These are phyloP conservation scores for Oxyteleia sp. DNA, from an alignment of 2,888 invertebrate genomes.

Conservation along the genomic window DNA sequence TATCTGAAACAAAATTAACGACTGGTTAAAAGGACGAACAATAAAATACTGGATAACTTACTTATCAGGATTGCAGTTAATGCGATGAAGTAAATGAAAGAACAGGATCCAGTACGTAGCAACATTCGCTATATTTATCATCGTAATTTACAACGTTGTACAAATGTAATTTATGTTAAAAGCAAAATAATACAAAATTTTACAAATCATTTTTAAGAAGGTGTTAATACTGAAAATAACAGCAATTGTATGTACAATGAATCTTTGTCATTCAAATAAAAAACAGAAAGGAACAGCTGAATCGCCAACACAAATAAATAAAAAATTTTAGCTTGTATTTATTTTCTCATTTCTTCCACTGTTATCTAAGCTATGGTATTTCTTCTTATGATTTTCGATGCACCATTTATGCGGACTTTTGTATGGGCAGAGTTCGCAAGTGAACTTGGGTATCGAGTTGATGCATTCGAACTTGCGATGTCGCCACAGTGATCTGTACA, in stretches of 20 bases:
- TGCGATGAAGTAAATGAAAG: neutral
- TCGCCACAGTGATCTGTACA: slow-evolving; percentile 83
- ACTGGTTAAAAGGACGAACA: neutral
- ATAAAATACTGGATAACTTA: too few species aligned
- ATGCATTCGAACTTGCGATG: slow-evolving; percentile 85
- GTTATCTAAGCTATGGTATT: slow-evolving; percentile 75
- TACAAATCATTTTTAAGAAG: neutral
- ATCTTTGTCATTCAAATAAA: too few species aligned
- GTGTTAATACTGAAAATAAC: neutral
- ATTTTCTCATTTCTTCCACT: slow-evolving; percentile 23
- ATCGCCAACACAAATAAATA: too few species aligned
- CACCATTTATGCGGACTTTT: slow-evolving; percentile 85
- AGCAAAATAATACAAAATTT: neutral
- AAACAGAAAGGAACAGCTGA: too few species aligned
- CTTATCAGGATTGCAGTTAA: neutral
- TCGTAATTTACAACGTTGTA: neutral
- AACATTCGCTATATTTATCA: neutral
- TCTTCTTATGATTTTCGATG: slow-evolving; percentile 82
- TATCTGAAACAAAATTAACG: neutral
- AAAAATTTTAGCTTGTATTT: neutral
- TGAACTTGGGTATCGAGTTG: slow-evolving; percentile 81
- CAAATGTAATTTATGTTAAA: neutral
- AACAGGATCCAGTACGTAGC: neutral
- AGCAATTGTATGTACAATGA: too few species aligned
- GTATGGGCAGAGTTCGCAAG: slow-evolving; percentile 82